Evolutionary conservation across 2,113 vertebrate genomes (phyloP).

Genomic region (Pseudonaja textilis): DNA sequence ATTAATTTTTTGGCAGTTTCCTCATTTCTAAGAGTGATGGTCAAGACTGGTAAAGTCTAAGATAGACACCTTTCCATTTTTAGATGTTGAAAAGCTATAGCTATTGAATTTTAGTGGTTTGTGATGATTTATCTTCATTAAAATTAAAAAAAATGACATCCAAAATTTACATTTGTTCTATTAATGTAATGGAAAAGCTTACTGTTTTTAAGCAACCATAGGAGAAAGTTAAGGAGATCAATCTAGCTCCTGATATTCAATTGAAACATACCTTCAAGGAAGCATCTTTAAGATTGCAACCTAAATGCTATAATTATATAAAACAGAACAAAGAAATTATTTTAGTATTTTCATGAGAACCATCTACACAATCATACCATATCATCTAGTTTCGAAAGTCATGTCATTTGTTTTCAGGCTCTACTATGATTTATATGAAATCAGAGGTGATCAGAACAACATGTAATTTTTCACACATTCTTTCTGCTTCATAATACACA

Average conservation of each 20-base stretch:
- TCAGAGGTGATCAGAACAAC: not conserved
- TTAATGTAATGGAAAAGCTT: not conserved
- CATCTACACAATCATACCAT: not conserved
- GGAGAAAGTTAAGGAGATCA: not conserved
- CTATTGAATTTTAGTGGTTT: not conserved
- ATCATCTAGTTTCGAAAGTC: not conserved
- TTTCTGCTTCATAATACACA: not conserved
- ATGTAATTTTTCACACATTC: not conserved
- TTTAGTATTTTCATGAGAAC: not conserved
- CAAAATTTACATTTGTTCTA: not conserved
- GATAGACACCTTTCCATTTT: not conserved
- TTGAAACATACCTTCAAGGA: not conserved
- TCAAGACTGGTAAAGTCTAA: not conserved
- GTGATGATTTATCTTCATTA: not conserved
- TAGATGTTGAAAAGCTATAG: not conserved
- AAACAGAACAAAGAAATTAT: not conserved
- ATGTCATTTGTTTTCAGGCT: not conserved
- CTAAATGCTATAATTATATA: not conserved
- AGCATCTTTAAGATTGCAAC: not conserved
- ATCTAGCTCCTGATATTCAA: not conserved
- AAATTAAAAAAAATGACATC: not conserved
- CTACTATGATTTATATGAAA: not conserved
- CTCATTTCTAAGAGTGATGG: not conserved
- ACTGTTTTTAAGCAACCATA: not conserved
- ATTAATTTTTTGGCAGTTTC: not conserved